These are phyloP conservation scores for Nysson spinosus DNA, from an alignment of 2,888 invertebrate genomes.

Conservation along the genomic window DNA sequence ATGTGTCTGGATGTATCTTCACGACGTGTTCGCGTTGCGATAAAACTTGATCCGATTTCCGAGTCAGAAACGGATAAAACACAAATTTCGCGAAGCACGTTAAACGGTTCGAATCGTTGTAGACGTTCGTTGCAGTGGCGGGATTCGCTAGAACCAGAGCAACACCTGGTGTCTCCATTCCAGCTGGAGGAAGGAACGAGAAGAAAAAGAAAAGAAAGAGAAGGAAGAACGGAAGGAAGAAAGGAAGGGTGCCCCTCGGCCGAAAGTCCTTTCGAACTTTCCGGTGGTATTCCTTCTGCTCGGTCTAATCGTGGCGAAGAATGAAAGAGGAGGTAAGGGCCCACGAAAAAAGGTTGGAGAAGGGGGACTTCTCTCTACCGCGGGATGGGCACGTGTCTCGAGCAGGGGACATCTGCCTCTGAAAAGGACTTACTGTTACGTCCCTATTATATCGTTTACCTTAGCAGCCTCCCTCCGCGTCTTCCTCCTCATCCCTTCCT, in stretches of 20 bases:
- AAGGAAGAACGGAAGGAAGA: slow-evolving; percentile 11
- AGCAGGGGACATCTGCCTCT: slow-evolving; percentile 66
- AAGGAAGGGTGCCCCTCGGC: slow-evolving; percentile 29
- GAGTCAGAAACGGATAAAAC: too few species aligned
- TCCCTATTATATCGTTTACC: slow-evolving; percentile 70
- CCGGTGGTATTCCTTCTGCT: slow-evolving; percentile 45
- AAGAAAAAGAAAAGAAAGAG: slow-evolving; percentile 21
- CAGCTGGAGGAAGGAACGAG: slow-evolving; percentile 21
- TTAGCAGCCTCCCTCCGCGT: slow-evolving; percentile 43
- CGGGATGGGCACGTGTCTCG: slow-evolving; percentile 66
- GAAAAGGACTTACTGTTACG: slow-evolving; percentile 70
- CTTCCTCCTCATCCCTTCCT: slow-evolving; percentile 19
- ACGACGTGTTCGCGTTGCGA: too few species aligned
- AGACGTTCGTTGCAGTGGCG: slow-evolving; percentile 32
- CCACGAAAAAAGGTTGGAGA: slow-evolving; percentile 25
- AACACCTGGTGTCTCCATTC: slow-evolving; percentile 41
- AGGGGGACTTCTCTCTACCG: too few species aligned
- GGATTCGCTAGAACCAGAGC: slow-evolving; percentile 48
- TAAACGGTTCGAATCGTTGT: slow-evolving; percentile 3
- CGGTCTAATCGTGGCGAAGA: slow-evolving; percentile 33
- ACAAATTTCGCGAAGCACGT: slow-evolving; percentile 28
- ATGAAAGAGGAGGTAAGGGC: slow-evolving; percentile 17
- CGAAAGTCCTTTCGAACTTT: slow-evolving; percentile 48
- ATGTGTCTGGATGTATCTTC: too few species aligned
- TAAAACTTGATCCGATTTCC: too few species aligned